These are phyloP conservation scores for Heterohyrax brucei DNA, from an alignment of 2,797 vertebrate species.

Conservation along the genomic window DNA sequence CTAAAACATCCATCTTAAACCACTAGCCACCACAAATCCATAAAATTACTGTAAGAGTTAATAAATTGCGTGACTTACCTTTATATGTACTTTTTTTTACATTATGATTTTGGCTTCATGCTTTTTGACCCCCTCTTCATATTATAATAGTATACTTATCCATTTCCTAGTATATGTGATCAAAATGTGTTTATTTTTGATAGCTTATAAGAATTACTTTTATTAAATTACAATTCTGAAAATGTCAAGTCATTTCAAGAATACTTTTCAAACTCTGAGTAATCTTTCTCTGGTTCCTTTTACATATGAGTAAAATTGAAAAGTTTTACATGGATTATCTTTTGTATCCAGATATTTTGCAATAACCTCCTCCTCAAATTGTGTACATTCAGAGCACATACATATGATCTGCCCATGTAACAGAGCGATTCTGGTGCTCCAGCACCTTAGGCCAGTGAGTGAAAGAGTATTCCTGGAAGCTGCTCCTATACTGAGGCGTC, in stretches of 20 bases:
- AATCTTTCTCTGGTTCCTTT: neutral
- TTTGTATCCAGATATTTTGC: neutral
- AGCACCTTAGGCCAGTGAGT: neutral
- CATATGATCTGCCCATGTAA: neutral
- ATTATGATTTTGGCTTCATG: neutral
- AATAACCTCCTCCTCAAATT: neutral
- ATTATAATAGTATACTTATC: neutral
- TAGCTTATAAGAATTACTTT: neutral
- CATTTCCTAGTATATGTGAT: neutral
- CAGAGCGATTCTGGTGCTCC: neutral
- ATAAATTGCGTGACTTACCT: neutral
- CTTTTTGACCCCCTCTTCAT: neutral
- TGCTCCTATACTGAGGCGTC: neutral
- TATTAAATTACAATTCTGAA: neutral
- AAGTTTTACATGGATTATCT: neutral
- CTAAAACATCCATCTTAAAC: neutral
- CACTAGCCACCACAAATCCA: neutral
- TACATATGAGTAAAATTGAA: constrained; percentile 6
- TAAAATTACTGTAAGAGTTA: neutral
- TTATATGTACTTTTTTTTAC: neutral
- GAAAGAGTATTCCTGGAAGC: neutral
- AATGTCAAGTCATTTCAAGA: neutral
- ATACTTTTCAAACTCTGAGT: constrained; percentile 11
- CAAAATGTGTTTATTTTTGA: constrained; percentile 26
- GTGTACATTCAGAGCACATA: neutral